A percentile compares a stretch with the other conserved stretches of the same genome.
Evolutionary conservation across 2,797 vertebrate genomes (phyloP).

Genomic region (Amblyopsis hoosieri): DNA sequence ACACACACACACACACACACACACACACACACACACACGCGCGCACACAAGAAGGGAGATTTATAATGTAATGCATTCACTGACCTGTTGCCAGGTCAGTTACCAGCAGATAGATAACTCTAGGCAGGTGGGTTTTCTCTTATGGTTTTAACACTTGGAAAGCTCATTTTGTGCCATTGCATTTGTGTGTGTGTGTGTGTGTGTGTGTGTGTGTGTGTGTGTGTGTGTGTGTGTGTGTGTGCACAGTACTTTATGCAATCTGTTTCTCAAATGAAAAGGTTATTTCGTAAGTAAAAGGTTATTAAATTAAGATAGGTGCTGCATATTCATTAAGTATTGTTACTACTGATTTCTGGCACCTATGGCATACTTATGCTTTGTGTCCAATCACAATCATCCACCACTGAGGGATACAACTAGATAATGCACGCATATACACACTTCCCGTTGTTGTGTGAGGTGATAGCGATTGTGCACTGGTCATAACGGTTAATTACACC

Average conservation of each 20-base stretch:
- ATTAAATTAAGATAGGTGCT: too few relatives aligned
- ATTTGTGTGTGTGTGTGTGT: background rate
- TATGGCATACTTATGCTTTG: too few relatives aligned
- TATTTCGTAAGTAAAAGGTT: too few relatives aligned
- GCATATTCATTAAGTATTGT: too few relatives aligned
- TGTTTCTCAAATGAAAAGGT: too few relatives aligned
- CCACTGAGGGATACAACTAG: too few relatives aligned
- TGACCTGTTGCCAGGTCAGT: conserved; percentile 60
- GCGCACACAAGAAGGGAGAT: conserved; percentile 39
- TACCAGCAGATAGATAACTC: conserved; percentile 38
- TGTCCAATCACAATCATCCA: too few relatives aligned
- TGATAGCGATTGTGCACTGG: too few relatives aligned
- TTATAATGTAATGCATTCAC: conserved; percentile 49
- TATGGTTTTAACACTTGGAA: conserved; percentile 12
- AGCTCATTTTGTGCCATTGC: background rate
- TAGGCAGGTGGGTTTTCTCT: conserved; percentile 63
- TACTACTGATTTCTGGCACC: too few relatives aligned
- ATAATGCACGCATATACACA: too few relatives aligned
- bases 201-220: background rate
- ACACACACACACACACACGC: conserved; percentile 41
- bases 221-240: background rate
- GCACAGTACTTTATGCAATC: background rate
- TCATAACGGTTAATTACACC: background rate
- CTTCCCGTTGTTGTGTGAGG: too few relatives aligned
- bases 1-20: too few relatives aligned